These are phyloP conservation scores for Alligator sinensis DNA, from an alignment of 2,113 vertebrate species.

Conservation along the genomic window DNA sequence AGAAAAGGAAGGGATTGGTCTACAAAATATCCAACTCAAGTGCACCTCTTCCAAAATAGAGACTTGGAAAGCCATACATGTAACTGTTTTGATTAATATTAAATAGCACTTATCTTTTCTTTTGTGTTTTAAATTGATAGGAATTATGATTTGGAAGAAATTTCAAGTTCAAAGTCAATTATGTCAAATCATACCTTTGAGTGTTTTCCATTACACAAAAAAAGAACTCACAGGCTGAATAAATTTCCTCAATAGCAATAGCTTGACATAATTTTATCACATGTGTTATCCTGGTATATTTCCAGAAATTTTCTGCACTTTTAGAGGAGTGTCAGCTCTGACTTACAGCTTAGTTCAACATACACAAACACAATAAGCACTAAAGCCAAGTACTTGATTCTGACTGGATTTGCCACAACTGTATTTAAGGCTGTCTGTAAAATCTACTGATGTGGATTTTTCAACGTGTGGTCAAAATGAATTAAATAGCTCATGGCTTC, in stretches of 20 bases:
- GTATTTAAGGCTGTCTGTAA: not conserved
- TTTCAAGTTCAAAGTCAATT: not conserved
- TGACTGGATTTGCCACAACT: not conserved
- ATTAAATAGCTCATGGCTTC: constrained; percentile 15
- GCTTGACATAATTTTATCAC: constrained; percentile 2
- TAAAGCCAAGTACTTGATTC: constrained; percentile 22
- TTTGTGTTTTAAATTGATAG: not conserved
- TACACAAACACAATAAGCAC: not conserved
- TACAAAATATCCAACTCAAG: not conserved
- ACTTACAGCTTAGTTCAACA: constrained; percentile 3
- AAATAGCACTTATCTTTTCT: not conserved
- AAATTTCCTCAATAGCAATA: not conserved
- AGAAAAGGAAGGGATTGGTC: not conserved
- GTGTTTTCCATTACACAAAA: not conserved
- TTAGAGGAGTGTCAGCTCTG: not conserved
- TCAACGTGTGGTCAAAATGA: constrained; percentile 27
- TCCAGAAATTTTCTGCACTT: not conserved
- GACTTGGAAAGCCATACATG: not conserved
- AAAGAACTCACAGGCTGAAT: not conserved
- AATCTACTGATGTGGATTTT: not conserved
- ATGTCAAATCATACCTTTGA: not conserved
- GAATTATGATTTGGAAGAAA: not conserved
- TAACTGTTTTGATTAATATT: not conserved
- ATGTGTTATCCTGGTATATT: not conserved
- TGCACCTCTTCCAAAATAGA: not conserved